phyloP scores from a whole-genome alignment of 2,113 vertebrate species.

The Ciconia stormi region DNA sequence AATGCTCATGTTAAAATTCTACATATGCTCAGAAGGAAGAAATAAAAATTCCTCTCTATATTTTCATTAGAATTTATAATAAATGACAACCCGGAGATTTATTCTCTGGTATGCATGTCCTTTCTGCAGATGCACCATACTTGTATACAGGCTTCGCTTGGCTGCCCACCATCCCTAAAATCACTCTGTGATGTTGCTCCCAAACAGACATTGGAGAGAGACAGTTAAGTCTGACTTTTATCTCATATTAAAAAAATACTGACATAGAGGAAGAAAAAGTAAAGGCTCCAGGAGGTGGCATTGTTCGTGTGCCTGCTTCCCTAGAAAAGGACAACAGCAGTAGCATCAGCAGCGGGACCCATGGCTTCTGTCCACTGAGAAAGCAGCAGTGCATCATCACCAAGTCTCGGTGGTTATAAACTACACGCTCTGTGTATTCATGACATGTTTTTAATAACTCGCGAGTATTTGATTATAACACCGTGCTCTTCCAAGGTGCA shows the following conservation, averaged over 20 bases:
- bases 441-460: neutral
- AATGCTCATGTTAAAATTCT: neutral
- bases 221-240: neutral
- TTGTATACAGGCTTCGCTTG: neutral
- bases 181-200: neutral
- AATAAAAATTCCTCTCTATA: constrained; percentile 4
- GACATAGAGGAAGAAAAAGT: neutral
- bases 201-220: neutral
- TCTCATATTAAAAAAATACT: neutral
- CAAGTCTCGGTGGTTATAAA: neutral
- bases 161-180: neutral
- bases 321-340: neutral
- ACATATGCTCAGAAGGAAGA: constrained; percentile 27
- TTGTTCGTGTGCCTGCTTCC: neutral
- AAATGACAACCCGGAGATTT: neutral
- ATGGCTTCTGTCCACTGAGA: neutral
- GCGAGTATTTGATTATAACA: neutral
- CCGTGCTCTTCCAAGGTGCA: neutral
- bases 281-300: neutral
- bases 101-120: accelerated
- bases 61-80: constrained; percentile 40
- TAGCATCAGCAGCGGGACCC: neutral
- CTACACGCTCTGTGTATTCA: neutral
- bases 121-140: neutral
- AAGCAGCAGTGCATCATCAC: neutral